A percentile compares a stretch with the other conserved stretches of the same genome.
Conservation (phyloP, 2,888 invertebrate genomes). For the Eupithecia dodoneata region DNA sequence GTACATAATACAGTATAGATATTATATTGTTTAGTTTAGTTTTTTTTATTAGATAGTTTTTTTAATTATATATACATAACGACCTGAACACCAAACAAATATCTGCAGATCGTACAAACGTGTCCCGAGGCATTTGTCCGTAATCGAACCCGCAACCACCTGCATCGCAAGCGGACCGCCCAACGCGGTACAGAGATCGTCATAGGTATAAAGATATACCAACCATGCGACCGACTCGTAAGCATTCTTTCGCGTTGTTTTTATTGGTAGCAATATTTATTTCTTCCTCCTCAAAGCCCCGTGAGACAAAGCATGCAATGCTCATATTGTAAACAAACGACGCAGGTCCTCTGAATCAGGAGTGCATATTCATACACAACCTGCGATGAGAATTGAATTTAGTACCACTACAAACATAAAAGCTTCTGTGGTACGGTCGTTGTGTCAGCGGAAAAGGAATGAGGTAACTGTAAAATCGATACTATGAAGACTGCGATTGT, state of each 20-base stretch:
- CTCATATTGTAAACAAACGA: slow-evolving; percentile 26
- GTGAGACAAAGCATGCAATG: background rate
- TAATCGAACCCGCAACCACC: no score
- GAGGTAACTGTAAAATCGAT: background rate
- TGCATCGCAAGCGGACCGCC: no score
- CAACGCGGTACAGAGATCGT: no score
- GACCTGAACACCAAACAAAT: no score
- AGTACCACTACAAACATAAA: slow-evolving; percentile 44
- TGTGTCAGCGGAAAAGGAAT: slow-evolving; percentile 20
- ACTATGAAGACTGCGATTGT: background rate
- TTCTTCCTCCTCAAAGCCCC: background rate
- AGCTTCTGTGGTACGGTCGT: slow-evolving; percentile 25
- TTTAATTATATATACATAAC: no score
- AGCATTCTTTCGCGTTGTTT: background rate
- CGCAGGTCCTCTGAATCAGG: slow-evolving; percentile 26
- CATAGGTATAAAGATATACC: background rate
- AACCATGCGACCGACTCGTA: background rate
- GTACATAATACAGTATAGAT: no score
- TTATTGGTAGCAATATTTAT: background rate
- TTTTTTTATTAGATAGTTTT: no score
- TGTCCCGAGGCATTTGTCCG: no score
- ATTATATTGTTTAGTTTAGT: no score
- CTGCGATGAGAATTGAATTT: slow-evolving; percentile 45
- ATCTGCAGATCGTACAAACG: no score
- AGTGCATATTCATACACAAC: slow-evolving; percentile 38